These are phyloP conservation scores for Mareca strepera DNA, from an alignment of 2,797 vertebrate species.

Conservation along the genomic window DNA sequence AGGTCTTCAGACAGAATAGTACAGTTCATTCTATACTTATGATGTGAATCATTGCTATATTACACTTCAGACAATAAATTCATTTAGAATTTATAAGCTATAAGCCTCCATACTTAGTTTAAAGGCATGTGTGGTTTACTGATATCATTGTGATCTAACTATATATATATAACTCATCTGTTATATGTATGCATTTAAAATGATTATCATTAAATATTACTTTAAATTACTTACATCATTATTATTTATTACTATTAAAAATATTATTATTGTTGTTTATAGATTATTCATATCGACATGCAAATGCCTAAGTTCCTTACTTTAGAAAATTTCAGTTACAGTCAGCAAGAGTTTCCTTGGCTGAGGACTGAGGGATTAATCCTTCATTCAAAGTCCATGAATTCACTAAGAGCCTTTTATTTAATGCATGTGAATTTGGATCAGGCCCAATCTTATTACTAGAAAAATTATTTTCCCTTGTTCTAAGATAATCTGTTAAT, in stretches of 20 bases:
- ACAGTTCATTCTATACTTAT: background rate
- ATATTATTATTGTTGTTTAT: no score
- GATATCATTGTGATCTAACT: background rate
- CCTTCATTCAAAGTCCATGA: conserved; percentile 4
- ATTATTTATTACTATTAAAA: no score
- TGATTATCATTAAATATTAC: no score
- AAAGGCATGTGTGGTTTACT: background rate
- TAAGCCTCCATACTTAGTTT: background rate
- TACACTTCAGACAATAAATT: background rate
- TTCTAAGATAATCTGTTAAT: background rate
- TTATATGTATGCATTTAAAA: background rate
- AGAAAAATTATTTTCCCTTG: conserved; percentile 29
- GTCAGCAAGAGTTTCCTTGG: background rate
- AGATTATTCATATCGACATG: background rate
- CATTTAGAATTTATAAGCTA: background rate
- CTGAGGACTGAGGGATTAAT: background rate
- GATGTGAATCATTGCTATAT: background rate
- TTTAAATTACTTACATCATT: no score
- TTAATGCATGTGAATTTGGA: background rate
- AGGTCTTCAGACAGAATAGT: background rate
- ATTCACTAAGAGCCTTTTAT: conserved; percentile 36
- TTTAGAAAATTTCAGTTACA: background rate
- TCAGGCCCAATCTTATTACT: background rate
- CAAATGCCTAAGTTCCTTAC: background rate
- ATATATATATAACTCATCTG: background rate